A percentile compares a stretch with the other conserved stretches of the same genome.
Conservation (phyloP, 2,113 vertebrate species). For the Notiomystis cincta region DNA sequence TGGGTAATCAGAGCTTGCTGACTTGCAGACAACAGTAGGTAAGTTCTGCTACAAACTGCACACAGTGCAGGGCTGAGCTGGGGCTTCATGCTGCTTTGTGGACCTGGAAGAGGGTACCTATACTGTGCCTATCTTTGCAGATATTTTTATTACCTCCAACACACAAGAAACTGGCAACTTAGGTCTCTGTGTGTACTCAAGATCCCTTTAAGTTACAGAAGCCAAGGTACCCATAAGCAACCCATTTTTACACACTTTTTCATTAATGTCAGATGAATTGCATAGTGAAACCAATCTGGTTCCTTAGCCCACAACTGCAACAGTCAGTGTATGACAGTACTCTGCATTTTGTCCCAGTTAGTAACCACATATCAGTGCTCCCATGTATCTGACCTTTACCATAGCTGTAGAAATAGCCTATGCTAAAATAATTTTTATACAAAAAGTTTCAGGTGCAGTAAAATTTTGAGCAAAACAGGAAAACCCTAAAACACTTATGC, state of each 20-base stretch:
- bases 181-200: not conserved
- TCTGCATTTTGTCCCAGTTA: not conserved
- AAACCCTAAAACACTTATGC: not conserved
- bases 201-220: not conserved
- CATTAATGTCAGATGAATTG: not conserved
- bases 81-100: not conserved
- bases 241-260: not conserved
- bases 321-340: not conserved
- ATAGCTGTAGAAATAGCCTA: not conserved
- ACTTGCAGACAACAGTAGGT: not conserved
- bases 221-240: not conserved
- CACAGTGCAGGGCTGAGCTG: accelerated
- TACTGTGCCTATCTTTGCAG: not conserved
- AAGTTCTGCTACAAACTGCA: not conserved
- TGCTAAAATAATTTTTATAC: not conserved
- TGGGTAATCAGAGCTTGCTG: not conserved
- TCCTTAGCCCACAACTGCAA: not conserved
- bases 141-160: not conserved
- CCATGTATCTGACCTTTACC: not conserved
- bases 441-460: not conserved
- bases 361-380: not conserved
- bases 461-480: not conserved
- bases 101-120: not conserved
- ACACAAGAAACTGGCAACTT: not conserved
- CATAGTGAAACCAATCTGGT: not conserved